Base-by-base conservation (phyloP, 1,140 invertebrate species). In the Patella vulgata region DNA sequence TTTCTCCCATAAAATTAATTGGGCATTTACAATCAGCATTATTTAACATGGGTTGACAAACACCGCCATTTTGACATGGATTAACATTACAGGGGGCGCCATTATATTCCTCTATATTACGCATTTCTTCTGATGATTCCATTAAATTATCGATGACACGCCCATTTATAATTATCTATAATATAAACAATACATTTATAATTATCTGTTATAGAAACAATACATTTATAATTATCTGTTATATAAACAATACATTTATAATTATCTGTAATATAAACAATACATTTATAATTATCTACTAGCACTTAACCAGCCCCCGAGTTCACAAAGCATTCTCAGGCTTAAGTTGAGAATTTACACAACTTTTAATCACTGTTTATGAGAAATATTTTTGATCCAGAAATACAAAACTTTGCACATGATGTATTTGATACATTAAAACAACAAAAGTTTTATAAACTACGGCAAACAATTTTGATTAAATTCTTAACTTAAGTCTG, bases 1-100 rank as follows among this genome's bases (percentile, higher is more conserved):
- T 86, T 46, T 89, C 86, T n/a, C 92, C 92, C 59, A 87, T 87
- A 76, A 87, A 91, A 44, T 87, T 86, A 19, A 82, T 82, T 2
- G 87, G 86, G 73, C 91, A 93, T 77, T 90, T 89, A 82, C 92
- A 93, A 50, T 88, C 86, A 71, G 89, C 92, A 61, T 88, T 86
- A 50, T 89, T 88, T 17, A 93, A 83, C 55, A 89, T 84, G n/a
- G 92, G 91, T 31, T 91, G 82, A 83, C 92, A 94, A 44, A 90
- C 85, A 0, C 91, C 91, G 33, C 89, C 89, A 82, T 93, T 92
- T 54, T 87, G 85, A 81, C 92, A 94, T 12, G 90, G 90, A 50
- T 84, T 84, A n/a, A 80, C 54, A 43, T 80, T 88, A 84, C 92
- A 93, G 0, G 91, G 91, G 36, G 88, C 85, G 23, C 91, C 91